phyloP scores from a whole-genome alignment of 2,888 invertebrate genomes.

The Stratiomys singularior region DNA sequence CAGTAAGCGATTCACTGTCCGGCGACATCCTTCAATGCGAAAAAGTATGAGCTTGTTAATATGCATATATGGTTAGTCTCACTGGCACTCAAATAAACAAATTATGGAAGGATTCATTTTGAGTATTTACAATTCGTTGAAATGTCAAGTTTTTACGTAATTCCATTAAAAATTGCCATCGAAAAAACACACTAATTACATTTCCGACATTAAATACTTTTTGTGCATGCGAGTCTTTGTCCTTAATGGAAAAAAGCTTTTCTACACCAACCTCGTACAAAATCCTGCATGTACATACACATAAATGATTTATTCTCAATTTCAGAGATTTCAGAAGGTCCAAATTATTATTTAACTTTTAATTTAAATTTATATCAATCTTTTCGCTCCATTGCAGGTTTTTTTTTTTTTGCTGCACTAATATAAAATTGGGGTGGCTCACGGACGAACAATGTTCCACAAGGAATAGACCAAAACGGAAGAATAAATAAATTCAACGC shows the following conservation, averaged over 20 bases:
- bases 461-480: slow-evolving; percentile 4
- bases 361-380: slow-evolving; percentile 44
- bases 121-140: too few species aligned
- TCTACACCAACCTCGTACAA: neutral
- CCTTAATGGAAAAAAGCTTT: neutral
- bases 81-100: too few species aligned
- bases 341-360: slow-evolving; percentile 42
- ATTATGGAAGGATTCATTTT: too few species aligned
- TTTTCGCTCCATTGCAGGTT: neutral
- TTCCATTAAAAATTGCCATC: slow-evolving; percentile 2
- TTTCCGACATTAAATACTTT: slow-evolving; percentile 2
- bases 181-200: slow-evolving; percentile 1
- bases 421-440: neutral
- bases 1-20: too few species aligned
- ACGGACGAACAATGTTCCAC: neutral
- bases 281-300: neutral
- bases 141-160: neutral
- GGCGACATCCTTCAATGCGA: too few species aligned
- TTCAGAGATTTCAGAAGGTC: neutral
- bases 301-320: slow-evolving; percentile 35
- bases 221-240: neutral
- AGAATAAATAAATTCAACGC: neutral
- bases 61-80: too few species aligned
- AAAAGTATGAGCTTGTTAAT: too few species aligned
- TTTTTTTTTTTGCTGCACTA: neutral